Evolutionary conservation across 2,888 invertebrate species (phyloP), one percentile per base, ranked within the genome.

Genomic region (Lepidocyrtoides sp.): DNA sequence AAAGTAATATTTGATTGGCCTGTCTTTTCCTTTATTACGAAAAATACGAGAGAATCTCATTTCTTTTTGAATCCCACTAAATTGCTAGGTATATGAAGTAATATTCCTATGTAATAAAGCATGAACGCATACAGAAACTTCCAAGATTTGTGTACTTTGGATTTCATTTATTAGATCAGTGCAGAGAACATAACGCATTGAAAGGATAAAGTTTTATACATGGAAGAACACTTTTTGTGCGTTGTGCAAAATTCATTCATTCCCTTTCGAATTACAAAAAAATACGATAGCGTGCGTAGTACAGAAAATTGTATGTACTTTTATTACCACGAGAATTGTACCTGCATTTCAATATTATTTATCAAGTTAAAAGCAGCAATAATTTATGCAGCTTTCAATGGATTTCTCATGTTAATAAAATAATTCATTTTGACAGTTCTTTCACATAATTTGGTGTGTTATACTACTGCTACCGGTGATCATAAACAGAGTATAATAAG

Each of bases 101-200:
- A 17, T 17, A 51, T 51, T 1, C 51, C n/a, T n/a, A n/a, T n/a
- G n/a, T n/a, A n/a, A n/a, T 17, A 51, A 8, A 23, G 3, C 60
- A 26, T 23, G 60, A 10, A 60, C 10, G 12, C 23, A 60, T 26
- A 26, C 26, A 32, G 4, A 69, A 36, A 1, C n/a, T n/a, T 17
- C 17, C 32, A 69, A 36, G 66, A n/a, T 36, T 36, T 69, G 36
- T 69, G 23, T 36, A 60, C 41, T 81, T 81, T 69, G n/a, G n/a
- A 36, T 29, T 54, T 79, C 32, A 79, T 54, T 79, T 79, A 81
- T 81, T 81, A 20, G 60, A 81, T 81, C 81, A 81, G 36, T 10
- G 17, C 14, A 23, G 26, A 0, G 66, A 32, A n/a, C n/a, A 17
- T 32, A 29, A 36, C 36, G 32, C 32, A n/a, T 36, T 51, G 17